Evolutionary conservation across 2,888 invertebrate genomes (phyloP).

Genomic region (Aspidiotus rigidus): DNA sequence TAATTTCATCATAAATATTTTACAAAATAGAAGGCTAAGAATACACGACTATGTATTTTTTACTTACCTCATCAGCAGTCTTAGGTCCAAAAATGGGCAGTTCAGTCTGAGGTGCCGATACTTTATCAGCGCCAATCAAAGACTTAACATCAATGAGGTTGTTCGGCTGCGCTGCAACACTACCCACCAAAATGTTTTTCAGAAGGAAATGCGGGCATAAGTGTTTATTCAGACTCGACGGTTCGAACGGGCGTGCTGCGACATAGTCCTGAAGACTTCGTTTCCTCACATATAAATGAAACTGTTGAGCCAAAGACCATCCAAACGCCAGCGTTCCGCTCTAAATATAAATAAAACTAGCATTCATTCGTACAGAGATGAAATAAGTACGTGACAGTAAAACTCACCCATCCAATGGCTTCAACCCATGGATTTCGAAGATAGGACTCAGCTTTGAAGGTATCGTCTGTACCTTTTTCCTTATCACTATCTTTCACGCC

Average conservation of each 20-base stretch:
- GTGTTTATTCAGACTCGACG: conserved; percentile 5
- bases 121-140: neutral
- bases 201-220: neutral
- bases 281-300: conserved; percentile 43
- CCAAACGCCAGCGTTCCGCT: conserved; percentile 54
- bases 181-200: conserved; percentile 14
- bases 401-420: conserved; percentile 27
- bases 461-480: conserved; percentile 6
- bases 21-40: conserved; percentile 1
- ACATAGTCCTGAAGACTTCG: conserved; percentile 38
- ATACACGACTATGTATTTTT: neutral
- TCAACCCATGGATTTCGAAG: conserved; percentile 20
- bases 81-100: conserved; percentile 18
- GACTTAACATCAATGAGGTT: neutral
- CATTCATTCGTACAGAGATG: neutral
- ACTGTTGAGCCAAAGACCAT: conserved; percentile 54
- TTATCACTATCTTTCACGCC: neutral
- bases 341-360: conserved; percentile 43
- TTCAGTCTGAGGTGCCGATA: neutral
- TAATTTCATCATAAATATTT: neutral
- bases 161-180: conserved; percentile 32
- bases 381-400: neutral
- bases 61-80: conserved; percentile 22
- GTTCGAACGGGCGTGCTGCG: conserved; percentile 9
- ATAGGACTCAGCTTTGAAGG: conserved; percentile 1